These are phyloP conservation scores for Drosophila sordidula DNA, from an alignment of 2,888 invertebrate species.

Conservation along the genomic window DNA sequence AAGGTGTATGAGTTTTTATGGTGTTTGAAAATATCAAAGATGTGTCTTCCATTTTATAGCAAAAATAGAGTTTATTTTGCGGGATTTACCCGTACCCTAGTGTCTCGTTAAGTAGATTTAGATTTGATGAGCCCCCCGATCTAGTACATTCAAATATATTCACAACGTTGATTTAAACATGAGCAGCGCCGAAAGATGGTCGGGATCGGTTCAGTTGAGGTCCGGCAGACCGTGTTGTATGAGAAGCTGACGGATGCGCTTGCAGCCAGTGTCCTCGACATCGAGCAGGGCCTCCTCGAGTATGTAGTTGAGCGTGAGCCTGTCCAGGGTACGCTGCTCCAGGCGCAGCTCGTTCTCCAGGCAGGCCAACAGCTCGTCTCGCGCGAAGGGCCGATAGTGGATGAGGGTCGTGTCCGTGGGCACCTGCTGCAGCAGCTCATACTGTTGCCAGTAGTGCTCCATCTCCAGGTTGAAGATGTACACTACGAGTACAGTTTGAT, in stretches of 20 bases:
- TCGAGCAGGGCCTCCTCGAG: slow-evolving; percentile 38
- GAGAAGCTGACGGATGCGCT: slow-evolving; percentile 34
- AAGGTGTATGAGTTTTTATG: no score
- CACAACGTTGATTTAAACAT: slow-evolving; percentile 15
- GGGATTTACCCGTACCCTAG: no score
- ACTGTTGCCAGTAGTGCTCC: slow-evolving; percentile 50
- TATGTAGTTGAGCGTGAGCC: slow-evolving; percentile 8
- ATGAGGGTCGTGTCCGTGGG: slow-evolving; percentile 54
- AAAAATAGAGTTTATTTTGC: no score
- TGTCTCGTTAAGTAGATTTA: not conserved
- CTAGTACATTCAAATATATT: not conserved
- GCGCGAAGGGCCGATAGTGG: slow-evolving; percentile 45
- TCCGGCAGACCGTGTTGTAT: slow-evolving; percentile 29
- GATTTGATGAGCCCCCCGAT: not conserved
- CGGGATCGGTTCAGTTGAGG: not conserved
- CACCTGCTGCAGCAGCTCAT: slow-evolving; percentile 54
- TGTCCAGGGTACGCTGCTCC: slow-evolving; percentile 41
- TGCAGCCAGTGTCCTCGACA: slow-evolving; percentile 49
- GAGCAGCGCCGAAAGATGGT: not conserved
- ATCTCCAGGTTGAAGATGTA: slow-evolving; percentile 55
- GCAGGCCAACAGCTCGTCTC: slow-evolving; percentile 44
- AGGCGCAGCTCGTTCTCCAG: slow-evolving; percentile 37
- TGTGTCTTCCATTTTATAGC: no score
- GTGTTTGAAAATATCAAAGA: no score
- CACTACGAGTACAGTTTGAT: slow-evolving; percentile 54